Percentiles rank a stretch among this genome's conserved stretches.
These are phyloP conservation scores for Heptranchias perlo DNA, from an alignment of 2,113 vertebrate genomes.

Conservation along the genomic window DNA sequence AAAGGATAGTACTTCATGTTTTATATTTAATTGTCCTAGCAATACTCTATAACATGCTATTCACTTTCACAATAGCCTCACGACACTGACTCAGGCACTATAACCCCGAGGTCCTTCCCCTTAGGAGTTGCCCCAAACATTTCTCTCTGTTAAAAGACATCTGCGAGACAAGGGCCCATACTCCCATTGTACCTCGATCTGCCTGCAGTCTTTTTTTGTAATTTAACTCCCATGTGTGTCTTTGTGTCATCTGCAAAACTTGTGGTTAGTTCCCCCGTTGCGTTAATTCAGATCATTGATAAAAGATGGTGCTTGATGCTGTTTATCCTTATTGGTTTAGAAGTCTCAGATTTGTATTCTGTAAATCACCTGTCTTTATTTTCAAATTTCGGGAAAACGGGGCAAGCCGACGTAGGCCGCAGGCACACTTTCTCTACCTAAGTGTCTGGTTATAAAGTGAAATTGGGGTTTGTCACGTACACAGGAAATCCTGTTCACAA, in stretches of 20 bases:
- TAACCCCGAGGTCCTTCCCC: no score
- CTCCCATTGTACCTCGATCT: not conserved
- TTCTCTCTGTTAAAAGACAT: no score
- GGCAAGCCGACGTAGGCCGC: not conserved
- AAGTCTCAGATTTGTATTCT: not conserved
- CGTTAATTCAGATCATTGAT: not conserved
- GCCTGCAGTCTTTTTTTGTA: not conserved
- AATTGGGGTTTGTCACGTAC: not conserved
- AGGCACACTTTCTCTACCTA: not conserved
- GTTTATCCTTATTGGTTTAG: not conserved
- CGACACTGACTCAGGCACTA: no score
- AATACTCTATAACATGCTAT: no score
- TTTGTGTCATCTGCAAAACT: not conserved
- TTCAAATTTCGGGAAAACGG: not conserved
- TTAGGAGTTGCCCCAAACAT: no score
- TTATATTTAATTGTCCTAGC: no score
- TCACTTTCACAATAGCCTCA: no score
- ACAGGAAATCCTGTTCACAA: not conserved
- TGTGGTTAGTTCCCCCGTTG: not conserved
- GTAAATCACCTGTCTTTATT: not conserved
- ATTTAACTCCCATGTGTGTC: not conserved
- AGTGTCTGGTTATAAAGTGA: not conserved
- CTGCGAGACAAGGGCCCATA: not conserved
- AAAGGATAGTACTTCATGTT: no score
- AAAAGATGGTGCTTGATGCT: not conserved